These are phyloP conservation scores for Carapus acus DNA, from an alignment of 2,797 vertebrate species.

Conservation along the genomic window DNA sequence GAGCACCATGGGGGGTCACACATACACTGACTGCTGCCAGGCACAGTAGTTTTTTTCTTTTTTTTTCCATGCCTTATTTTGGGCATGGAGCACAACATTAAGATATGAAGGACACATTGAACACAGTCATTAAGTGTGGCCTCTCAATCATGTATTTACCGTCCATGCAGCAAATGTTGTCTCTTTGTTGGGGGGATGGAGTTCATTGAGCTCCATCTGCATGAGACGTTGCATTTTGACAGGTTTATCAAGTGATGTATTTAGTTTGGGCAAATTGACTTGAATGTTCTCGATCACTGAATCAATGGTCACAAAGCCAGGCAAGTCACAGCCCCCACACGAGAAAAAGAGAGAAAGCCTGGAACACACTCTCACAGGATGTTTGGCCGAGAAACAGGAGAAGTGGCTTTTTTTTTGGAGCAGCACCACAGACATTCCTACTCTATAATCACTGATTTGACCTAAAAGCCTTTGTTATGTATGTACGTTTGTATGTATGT, in stretches of 20 bases:
- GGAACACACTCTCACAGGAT: conserved; percentile 22
- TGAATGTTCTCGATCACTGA: conserved; percentile 10
- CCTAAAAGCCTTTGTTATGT: conserved; percentile 22
- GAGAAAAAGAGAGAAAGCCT: no score
- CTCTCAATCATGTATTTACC: conserved; percentile 27
- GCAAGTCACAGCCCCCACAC: conserved; percentile 30
- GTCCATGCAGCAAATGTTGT: conserved; percentile 1
- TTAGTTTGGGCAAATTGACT: conserved; percentile 36
- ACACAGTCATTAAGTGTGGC: conserved; percentile 24
- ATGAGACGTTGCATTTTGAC: conserved; percentile 2
- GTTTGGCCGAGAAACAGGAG: conserved; percentile 26
- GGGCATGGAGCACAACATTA: not conserved
- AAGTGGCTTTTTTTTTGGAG: conserved; percentile 25
- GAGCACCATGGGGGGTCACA: conserved; percentile 15
- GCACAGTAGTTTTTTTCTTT: not conserved
- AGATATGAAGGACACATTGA: conserved; percentile 24
- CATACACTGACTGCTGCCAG: conserved; percentile 33
- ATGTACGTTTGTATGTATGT: conserved; percentile 22
- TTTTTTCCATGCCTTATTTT: not conserved
- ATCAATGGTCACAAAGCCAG: conserved; percentile 34
- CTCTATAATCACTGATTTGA: conserved; percentile 23
- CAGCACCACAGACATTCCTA: conserved; percentile 11
- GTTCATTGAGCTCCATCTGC: not conserved
- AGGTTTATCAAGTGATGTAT: conserved; percentile 29
- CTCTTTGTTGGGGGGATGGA: no score